Percentiles rank a stretch among this genome's conserved stretches.
Conservation (phyloP, 1,140 invertebrate genomes). For the Gerris buenoi region DNA sequence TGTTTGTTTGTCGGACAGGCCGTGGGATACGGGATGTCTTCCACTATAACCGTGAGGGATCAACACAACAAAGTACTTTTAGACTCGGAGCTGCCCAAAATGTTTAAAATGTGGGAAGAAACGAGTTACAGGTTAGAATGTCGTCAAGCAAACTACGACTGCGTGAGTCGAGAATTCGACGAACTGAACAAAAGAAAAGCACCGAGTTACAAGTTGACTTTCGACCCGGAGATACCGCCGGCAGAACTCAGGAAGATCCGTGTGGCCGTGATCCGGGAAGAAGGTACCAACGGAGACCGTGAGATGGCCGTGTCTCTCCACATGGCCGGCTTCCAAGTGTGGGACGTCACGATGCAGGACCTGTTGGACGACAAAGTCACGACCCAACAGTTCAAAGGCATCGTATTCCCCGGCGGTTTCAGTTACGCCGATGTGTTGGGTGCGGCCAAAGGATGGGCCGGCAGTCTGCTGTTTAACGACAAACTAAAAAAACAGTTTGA, state of each 20-base stretch:
- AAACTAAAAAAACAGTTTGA: slow-evolving; percentile 52
- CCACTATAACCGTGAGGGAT: slow-evolving; percentile 31
- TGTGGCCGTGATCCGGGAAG: slow-evolving; percentile 87
- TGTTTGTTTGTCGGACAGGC: slow-evolving; percentile 57
- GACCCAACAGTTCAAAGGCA: slow-evolving; percentile 66
- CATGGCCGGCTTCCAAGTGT: slow-evolving; percentile 80
- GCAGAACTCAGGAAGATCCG: slow-evolving; percentile 21
- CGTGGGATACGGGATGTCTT: slow-evolving; percentile 45
- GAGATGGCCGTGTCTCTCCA: slow-evolving; percentile 94
- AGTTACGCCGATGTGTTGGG: slow-evolving; percentile 95
- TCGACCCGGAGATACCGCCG: slow-evolving; percentile 46
- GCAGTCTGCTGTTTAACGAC: slow-evolving; percentile 61
- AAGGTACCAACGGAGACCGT: slow-evolving; percentile 91
- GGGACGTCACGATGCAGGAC: slow-evolving; percentile 86
- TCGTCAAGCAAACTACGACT: slow-evolving; percentile 62
- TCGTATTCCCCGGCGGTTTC: slow-evolving; percentile 93
- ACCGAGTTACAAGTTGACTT: slow-evolving; percentile 44
- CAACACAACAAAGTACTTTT: slow-evolving; percentile 28
- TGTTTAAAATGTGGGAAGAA: slow-evolving; percentile 83
- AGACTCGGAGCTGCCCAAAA: slow-evolving; percentile 41
- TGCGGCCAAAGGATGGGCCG: slow-evolving; percentile 95
- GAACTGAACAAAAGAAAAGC: slow-evolving; percentile 38
- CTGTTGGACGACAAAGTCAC: slow-evolving; percentile 49
- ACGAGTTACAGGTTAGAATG: slow-evolving; percentile 82
- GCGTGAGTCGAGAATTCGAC: slow-evolving; percentile 61